These are phyloP conservation scores for Mungos mungo DNA, from an alignment of 2,113 vertebrate genomes.

Conservation along the genomic window DNA sequence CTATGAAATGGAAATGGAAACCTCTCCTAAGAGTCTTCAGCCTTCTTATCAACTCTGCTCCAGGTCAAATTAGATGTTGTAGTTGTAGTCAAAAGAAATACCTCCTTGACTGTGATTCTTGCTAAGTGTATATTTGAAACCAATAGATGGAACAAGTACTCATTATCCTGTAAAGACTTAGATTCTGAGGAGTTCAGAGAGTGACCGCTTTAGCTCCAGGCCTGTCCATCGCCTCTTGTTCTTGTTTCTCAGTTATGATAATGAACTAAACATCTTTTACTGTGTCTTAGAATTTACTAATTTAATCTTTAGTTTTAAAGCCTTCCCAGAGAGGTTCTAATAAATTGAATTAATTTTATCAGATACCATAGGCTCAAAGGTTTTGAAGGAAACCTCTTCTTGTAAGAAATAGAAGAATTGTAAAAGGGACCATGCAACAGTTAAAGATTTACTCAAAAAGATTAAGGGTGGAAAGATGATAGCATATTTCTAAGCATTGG, in stretches of 20 bases:
- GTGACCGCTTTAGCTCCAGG: neutral
- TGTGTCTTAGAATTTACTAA: neutral
- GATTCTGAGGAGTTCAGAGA: neutral
- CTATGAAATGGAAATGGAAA: neutral
- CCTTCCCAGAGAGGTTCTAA: neutral
- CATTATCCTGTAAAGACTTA: neutral
- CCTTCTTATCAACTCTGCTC: neutral
- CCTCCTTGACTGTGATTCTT: neutral
- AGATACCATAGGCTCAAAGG: neutral
- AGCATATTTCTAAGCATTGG: neutral
- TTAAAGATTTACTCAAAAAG: neutral
- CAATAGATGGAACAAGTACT: neutral
- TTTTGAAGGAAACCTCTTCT: neutral
- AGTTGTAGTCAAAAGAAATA: neutral
- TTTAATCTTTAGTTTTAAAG: neutral
- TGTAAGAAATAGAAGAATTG: neutral
- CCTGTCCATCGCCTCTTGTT: neutral
- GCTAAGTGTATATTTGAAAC: neutral
- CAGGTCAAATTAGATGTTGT: neutral
- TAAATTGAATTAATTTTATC: neutral
- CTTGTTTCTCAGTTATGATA: neutral
- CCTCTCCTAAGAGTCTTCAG: neutral
- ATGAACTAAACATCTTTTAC: neutral
- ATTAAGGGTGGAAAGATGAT: neutral
- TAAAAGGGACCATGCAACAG: neutral